Percentiles rank a stretch among this genome's conserved stretches.
Evolutionary conservation across 2,113 vertebrate genomes (phyloP).

Genomic region (Corythaixoides concolor): DNA sequence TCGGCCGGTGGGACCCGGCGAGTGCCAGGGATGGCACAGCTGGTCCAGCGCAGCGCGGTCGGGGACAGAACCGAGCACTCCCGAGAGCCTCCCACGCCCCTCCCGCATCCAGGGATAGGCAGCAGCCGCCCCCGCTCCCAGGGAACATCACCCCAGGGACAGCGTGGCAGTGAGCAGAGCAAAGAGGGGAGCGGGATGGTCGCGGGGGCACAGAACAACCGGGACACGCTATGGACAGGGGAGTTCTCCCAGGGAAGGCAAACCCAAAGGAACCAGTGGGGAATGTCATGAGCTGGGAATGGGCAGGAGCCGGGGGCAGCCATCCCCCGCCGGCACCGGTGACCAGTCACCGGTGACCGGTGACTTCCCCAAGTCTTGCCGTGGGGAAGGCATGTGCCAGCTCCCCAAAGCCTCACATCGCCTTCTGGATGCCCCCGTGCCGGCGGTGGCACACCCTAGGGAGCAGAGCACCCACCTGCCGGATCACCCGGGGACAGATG

Average conservation of each 20-base stretch:
- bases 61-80: accelerated
- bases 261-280: not conserved
- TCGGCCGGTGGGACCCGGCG: accelerated
- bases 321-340: accelerated
- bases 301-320: not conserved
- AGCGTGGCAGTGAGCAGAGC: no score
- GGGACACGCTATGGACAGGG: accelerated
- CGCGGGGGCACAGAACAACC: not conserved
- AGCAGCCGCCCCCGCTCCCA: not conserved
- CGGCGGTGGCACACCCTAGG: accelerated
- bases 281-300: not conserved
- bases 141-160: not conserved
- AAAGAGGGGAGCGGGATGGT: not conserved
- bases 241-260: not conserved
- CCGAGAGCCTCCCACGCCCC: not conserved
- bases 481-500: accelerated
- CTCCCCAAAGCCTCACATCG: not conserved
- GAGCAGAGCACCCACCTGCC: not conserved
- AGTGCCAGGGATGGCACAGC: not conserved
- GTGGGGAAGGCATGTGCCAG: accelerated
- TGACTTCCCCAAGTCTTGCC: no score
- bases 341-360: no score
- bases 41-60: accelerated
- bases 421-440: not conserved
- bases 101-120: accelerated